Percentiles rank a stretch among this genome's conserved stretches.
Evolutionary conservation across 1,140 invertebrate species (phyloP).

Genomic region (Pectinophora gossypiella): DNA sequence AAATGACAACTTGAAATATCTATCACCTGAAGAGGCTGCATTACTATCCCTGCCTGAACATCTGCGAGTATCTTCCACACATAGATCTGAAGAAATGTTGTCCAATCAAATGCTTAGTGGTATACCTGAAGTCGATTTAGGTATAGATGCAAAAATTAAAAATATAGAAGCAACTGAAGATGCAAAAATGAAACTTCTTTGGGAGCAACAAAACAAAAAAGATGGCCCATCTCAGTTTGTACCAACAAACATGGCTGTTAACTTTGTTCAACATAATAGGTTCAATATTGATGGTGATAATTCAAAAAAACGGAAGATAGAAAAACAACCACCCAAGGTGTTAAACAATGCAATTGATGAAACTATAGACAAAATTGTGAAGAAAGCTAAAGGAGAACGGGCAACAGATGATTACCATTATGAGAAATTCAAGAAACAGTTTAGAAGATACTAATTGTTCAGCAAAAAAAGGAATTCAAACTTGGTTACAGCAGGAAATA

Average conservation of each 20-base stretch:
- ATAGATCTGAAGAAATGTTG: constrained; percentile 97
- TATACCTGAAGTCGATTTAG: constrained; percentile 99
- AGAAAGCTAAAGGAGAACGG: constrained; percentile 87
- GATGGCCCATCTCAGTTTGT: constrained; percentile 97
- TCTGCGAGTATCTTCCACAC: constrained; percentile 86
- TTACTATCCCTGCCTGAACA: constrained; percentile 91
- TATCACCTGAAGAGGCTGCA: constrained; percentile 91
- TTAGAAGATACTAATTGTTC: constrained; percentile 90
- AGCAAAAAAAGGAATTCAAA: too few relatives aligned
- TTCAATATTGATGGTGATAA: constrained; percentile 70
- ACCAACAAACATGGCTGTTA: constrained; percentile 97
- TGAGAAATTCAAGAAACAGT: constrained; percentile 97
- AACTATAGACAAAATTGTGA: constrained; percentile 76
- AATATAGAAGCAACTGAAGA: constrained; percentile 99
- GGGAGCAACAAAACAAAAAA: constrained; percentile 92
- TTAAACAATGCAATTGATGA: constrained; percentile 73
- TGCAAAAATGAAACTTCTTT: constrained; percentile 93
- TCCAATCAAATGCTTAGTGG: constrained; percentile 99
- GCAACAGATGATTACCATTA: constrained; percentile 98
- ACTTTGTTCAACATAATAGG: constrained; percentile 96
- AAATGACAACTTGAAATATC: constrained; percentile 80
- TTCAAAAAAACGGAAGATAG: constrained; percentile 63
- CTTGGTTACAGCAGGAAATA: too few relatives aligned
- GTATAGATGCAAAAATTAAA: constrained; percentile 97
- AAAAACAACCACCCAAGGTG: constrained; percentile 67